Evolutionary conservation across 2,888 invertebrate genomes (phyloP).

Genomic region (Erpobdella octoculata): DNA sequence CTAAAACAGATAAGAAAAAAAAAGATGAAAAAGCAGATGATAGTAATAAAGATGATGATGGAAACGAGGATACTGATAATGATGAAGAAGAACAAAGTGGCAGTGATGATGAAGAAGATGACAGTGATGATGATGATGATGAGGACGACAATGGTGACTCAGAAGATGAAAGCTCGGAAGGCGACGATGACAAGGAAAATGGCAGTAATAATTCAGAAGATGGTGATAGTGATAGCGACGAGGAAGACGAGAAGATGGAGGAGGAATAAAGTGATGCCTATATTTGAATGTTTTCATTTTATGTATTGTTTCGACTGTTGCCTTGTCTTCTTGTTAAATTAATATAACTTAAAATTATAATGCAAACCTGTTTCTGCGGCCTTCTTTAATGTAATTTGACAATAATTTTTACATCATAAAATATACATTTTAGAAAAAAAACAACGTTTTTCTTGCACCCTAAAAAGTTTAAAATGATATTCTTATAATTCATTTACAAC

Average conservation of each 20-base stretch:
- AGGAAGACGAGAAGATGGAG: background rate
- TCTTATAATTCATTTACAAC: no score
- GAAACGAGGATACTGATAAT: background rate
- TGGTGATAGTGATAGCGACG: background rate
- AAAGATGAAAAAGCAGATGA: background rate
- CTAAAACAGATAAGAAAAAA: no score
- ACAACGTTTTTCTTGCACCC: no score
- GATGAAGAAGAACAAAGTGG: conserved; percentile 1
- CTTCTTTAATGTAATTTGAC: no score
- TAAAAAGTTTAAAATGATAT: no score
- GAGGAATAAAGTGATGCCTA: background rate
- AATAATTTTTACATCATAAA: no score
- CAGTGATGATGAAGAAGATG: background rate
- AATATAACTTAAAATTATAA: no score
- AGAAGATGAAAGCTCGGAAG: background rate
- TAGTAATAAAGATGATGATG: background rate
- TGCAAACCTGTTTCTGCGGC: no score
- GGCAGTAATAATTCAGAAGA: background rate
- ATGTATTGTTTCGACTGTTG: background rate
- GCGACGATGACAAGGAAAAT: background rate
- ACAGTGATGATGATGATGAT: background rate
- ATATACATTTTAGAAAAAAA: no score
- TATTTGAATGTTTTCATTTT: no score
- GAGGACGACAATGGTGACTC: background rate
- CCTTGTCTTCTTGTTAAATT: no score